These are phyloP conservation scores for Scytalopus superciliaris DNA, from an alignment of 2,113 vertebrate genomes.

Conservation along the genomic window DNA sequence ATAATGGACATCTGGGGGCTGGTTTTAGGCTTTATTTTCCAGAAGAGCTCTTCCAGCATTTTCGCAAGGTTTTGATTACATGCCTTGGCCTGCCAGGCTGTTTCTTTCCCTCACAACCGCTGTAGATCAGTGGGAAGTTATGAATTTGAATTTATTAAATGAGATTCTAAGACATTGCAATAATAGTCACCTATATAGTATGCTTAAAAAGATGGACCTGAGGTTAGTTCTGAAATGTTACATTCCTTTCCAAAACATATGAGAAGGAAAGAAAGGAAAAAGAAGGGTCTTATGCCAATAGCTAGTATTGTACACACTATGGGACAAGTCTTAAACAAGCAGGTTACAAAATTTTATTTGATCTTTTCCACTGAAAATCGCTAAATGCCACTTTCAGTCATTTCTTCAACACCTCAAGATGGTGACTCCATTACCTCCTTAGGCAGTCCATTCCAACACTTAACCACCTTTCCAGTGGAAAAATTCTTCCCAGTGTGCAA, in stretches of 20 bases:
- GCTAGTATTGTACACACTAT: not conserved
- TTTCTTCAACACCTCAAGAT: not conserved
- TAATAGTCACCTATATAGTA: not conserved
- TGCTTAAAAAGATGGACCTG: not conserved
- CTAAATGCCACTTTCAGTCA: fast-evolving
- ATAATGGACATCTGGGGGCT: too few species aligned
- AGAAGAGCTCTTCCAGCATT: too few species aligned
- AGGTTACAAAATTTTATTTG: not conserved
- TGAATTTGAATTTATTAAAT: constrained; percentile 14
- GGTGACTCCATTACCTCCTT: not conserved
- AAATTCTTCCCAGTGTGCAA: not conserved
- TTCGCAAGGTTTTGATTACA: too few species aligned
- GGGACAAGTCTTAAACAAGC: not conserved
- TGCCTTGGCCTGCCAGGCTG: too few species aligned
- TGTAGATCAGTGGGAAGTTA: not conserved
- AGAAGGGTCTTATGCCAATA: not conserved
- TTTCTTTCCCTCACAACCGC: too few species aligned
- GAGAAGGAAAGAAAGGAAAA: not conserved
- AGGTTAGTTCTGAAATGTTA: not conserved
- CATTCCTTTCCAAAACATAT: not conserved
- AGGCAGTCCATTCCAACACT: not conserved
- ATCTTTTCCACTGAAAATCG: not conserved
- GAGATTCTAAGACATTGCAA: not conserved
- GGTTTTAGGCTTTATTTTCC: too few species aligned
- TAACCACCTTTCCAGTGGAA: not conserved